A percentile compares a stretch with the other conserved stretches of the same genome.
Conservation (phyloP, 2,888 invertebrate species). For the Xestia sexstrigata region DNA sequence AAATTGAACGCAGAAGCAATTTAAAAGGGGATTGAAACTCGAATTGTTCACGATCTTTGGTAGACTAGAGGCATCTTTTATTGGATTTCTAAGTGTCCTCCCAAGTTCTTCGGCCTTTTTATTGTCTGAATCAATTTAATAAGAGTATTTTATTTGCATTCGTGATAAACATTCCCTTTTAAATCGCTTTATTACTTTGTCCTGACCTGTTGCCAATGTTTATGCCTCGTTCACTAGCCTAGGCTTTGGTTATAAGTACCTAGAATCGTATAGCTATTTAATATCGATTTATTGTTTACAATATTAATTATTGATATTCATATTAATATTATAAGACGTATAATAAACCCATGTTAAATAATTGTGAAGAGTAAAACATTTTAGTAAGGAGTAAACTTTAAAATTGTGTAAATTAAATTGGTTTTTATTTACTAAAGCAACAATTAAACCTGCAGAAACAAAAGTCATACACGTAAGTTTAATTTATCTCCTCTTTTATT, state of each 20-base stretch:
- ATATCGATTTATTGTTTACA: neutral
- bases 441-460: neutral
- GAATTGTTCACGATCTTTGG: conserved; percentile 5
- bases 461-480: neutral
- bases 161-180: neutral
- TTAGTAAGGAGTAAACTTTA: neutral
- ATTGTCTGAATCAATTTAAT: conserved; percentile 25
- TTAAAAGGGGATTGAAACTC: conserved; percentile 14
- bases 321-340: neutral
- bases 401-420: neutral
- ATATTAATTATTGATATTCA: neutral
- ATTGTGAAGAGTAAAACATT: neutral
- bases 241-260: neutral
- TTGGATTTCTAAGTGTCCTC: conserved; percentile 24
- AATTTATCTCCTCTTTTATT: neutral
- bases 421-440: neutral
- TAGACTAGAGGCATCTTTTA: conserved; percentile 21
- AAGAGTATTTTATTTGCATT: conserved; percentile 26
- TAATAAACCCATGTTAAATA: neutral
- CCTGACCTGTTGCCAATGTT: neutral
- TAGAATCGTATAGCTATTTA: neutral
- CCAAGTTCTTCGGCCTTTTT: conserved; percentile 3
- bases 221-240: neutral
- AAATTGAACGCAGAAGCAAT: conserved; percentile 15
- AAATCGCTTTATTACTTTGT: conserved; percentile 18